phyloP scores from a whole-genome alignment of 1,140 invertebrate genomes.

The Drosophila azteca region DNA sequence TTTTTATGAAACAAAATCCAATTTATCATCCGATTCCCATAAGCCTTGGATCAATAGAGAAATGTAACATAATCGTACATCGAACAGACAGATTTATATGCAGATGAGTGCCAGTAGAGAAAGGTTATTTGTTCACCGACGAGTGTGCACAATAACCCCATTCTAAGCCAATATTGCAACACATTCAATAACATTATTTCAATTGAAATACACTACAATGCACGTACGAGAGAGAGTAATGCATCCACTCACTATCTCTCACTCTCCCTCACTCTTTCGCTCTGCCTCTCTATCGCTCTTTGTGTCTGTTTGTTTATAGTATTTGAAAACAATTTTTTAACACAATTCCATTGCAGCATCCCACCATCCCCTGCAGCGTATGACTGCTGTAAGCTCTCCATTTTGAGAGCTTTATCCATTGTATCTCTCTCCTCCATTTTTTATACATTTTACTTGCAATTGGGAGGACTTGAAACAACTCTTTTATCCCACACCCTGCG shows the following conservation, averaged over 20 bases:
- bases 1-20: slow-evolving; percentile 26
- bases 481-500: slow-evolving; percentile 34
- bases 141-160: slow-evolving; percentile 40
- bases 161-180: slow-evolving; percentile 50
- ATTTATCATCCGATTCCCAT: slow-evolving; percentile 18
- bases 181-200: slow-evolving; percentile 57
- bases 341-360: slow-evolving; percentile 36
- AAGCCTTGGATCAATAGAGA: slow-evolving; percentile 17
- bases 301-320: slow-evolving; percentile 25
- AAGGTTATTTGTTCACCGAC: slow-evolving; percentile 44
- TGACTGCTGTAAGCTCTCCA: neutral
- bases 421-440: neutral
- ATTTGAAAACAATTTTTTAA: slow-evolving; percentile 46
- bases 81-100: slow-evolving; percentile 13
- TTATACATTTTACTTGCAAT: slow-evolving; percentile 20
- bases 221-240: slow-evolving; percentile 26
- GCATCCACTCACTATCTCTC: slow-evolving; percentile 31
- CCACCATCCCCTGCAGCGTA: neutral
- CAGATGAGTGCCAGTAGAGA: slow-evolving; percentile 9
- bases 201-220: slow-evolving; percentile 42
- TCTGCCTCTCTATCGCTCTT: neutral
- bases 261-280: slow-evolving; percentile 22
- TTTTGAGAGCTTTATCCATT: slow-evolving; percentile 23
- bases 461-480: slow-evolving; percentile 12
- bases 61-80: slow-evolving; percentile 22